These are phyloP conservation scores for Lymantria monacha DNA, from an alignment of 2,888 invertebrate genomes.

Conservation along the genomic window DNA sequence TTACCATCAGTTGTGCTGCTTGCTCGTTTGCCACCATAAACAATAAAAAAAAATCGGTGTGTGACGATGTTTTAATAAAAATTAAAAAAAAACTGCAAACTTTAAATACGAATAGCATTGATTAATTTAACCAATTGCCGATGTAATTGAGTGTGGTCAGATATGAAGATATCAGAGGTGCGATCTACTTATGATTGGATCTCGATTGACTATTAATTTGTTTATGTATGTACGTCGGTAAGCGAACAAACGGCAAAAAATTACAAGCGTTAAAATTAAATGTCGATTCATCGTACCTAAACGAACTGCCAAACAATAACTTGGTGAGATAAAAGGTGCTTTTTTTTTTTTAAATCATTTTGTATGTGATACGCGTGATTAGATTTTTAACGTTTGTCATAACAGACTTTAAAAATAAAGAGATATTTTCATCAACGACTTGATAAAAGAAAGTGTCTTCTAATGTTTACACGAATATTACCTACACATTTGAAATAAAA, in stretches of 20 bases:
- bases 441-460: too few species aligned
- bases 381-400: background rate
- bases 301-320: constrained; percentile 27
- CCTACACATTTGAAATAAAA: too few species aligned
- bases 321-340: constrained; percentile 4
- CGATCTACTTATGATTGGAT: constrained; percentile 66
- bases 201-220: constrained; percentile 63
- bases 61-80: too few species aligned
- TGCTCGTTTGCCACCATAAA: too few species aligned
- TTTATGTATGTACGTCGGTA: constrained; percentile 36
- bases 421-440: too few species aligned
- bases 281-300: constrained; percentile 40
- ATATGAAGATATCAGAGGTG: constrained; percentile 65
- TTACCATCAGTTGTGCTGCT: too few species aligned
- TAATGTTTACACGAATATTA: too few species aligned
- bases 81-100: constrained; percentile 29
- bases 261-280: constrained; percentile 36
- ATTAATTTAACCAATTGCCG: constrained; percentile 52
- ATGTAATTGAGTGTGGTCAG: constrained; percentile 50
- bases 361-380: background rate
- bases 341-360: constrained; percentile 6
- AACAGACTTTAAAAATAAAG: too few species aligned
- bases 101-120: constrained; percentile 41
- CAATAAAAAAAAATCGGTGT: too few species aligned
- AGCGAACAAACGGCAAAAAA: constrained; percentile 32